Conservation (phyloP, 2,888 invertebrate genomes). For the Venustoraphidia nigricollis region DNA sequence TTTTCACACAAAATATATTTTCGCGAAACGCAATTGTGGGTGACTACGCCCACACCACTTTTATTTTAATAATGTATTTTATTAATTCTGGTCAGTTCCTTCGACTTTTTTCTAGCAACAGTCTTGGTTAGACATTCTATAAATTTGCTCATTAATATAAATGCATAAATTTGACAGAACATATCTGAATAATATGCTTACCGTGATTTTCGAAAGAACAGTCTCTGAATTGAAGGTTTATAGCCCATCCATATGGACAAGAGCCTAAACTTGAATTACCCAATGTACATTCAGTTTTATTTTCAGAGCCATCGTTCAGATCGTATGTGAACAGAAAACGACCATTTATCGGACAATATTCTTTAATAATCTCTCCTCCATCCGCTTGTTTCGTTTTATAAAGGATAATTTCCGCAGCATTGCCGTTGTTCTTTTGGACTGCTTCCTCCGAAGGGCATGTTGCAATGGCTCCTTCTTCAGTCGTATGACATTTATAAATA, state of each 20-base stretch:
- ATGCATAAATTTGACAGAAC: not conserved
- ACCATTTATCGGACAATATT: conserved; percentile 47
- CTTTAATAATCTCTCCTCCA: conserved; percentile 32
- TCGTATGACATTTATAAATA: conserved; percentile 39
- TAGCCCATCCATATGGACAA: conserved; percentile 42
- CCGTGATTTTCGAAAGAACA: conserved; percentile 39
- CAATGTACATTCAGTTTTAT: conserved; percentile 33
- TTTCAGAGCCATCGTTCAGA: conserved; percentile 31
- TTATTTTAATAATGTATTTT: no score
- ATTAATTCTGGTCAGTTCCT: no score
- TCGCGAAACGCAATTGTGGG: no score
- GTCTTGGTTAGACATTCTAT: no score
- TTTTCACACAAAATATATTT: no score
- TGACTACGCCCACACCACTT: no score
- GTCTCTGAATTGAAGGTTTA: conserved; percentile 37
- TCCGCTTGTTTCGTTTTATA: conserved; percentile 32
- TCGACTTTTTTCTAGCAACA: no score
- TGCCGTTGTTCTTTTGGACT: conserved; percentile 14
- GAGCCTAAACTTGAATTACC: conserved; percentile 39
- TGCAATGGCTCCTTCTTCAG: conserved; percentile 37
- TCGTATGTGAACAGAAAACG: conserved; percentile 41
- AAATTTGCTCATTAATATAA: no score
- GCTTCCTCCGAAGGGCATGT: conserved; percentile 36
- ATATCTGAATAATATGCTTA: conserved; percentile 18
- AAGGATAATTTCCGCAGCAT: conserved; percentile 5